Evolutionary conservation across 2,113 vertebrate species (phyloP).

Genomic region (Chaetops frenatus): DNA sequence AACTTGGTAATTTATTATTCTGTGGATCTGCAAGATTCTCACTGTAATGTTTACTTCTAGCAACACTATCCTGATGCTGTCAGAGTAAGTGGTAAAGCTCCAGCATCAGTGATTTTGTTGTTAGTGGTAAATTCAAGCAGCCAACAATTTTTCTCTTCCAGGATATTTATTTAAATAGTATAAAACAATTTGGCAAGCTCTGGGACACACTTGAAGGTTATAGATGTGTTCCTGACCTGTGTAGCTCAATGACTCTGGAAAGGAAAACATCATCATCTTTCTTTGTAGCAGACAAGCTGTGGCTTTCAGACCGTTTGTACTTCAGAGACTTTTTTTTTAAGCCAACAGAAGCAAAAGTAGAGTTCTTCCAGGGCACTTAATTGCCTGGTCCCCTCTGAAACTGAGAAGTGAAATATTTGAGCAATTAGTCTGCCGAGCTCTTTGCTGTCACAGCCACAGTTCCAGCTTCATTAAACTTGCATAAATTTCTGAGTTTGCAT

Average conservation of each 20-base stretch:
- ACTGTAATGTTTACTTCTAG: constrained; percentile 71
- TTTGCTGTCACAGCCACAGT: background rate
- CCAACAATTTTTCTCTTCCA: background rate
- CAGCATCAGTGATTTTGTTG: constrained; percentile 97
- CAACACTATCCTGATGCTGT: constrained; percentile 90
- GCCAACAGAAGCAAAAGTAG: background rate
- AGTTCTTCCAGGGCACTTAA: background rate
- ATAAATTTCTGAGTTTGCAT: background rate
- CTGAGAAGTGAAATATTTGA: background rate
- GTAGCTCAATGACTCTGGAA: background rate
- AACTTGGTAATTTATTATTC: background rate
- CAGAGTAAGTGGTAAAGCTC: constrained; percentile 83
- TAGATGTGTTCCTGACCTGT: background rate
- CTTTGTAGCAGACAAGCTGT: background rate
- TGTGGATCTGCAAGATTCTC: constrained; percentile 50
- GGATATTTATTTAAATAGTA: background rate
- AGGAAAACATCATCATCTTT: background rate
- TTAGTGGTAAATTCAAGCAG: constrained; percentile 71
- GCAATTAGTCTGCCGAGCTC: background rate
- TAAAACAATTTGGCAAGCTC: background rate
- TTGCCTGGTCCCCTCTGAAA: background rate
- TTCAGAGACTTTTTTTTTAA: background rate
- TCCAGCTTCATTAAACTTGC: background rate
- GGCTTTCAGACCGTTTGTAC: background rate
- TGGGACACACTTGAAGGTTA: background rate